Evolutionary conservation across 2,797 vertebrate genomes (phyloP).

Genomic region (Myotis myotis): DNA sequence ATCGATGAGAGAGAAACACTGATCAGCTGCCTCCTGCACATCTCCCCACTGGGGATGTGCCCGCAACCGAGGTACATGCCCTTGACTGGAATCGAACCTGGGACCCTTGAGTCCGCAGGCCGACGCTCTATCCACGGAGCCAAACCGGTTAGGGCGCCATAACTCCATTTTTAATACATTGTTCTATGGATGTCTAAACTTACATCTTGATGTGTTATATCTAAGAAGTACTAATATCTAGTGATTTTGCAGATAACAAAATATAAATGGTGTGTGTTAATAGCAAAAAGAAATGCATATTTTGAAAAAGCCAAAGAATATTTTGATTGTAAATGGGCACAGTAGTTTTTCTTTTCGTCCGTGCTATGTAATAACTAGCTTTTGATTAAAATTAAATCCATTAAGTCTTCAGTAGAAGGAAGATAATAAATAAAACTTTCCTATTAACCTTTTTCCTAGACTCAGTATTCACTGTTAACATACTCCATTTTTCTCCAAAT

Average conservation of each 20-base stretch:
- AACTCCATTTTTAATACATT: slow-evolving; percentile 2
- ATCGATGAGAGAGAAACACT: too few relatives aligned
- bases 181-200: not conserved
- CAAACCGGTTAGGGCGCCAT: not conserved
- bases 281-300: not conserved
- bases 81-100: too few relatives aligned
- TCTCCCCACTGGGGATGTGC: too few relatives aligned
- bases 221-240: not conserved
- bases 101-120: too few relatives aligned
- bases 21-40: too few relatives aligned
- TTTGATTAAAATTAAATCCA: slow-evolving; percentile 23
- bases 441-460: not conserved
- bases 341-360: not conserved
- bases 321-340: not conserved
- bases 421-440: not conserved
- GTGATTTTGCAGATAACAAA: slow-evolving; percentile 1
- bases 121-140: too few relatives aligned
- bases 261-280: slow-evolving; percentile 17
- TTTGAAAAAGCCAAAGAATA: not conserved
- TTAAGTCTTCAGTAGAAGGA: not conserved
- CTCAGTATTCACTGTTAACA: not conserved
- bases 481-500: not conserved
- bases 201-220: not conserved
- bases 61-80: too few relatives aligned
- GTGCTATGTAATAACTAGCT: not conserved